phyloP scores from a whole-genome alignment of 2,888 invertebrate species.

The Periphyllus acericola region DNA sequence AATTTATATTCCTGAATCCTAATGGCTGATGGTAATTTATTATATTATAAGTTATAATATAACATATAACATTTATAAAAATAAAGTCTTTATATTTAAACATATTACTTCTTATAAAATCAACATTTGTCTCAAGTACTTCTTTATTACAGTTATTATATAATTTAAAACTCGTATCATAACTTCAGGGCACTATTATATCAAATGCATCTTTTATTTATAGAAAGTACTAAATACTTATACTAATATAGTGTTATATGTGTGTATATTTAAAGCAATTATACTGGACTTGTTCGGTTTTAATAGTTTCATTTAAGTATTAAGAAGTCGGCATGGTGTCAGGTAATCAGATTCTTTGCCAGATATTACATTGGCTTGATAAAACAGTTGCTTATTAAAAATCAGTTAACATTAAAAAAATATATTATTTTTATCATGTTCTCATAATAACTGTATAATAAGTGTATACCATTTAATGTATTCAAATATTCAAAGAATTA shows the following conservation, averaged over 20 bases:
- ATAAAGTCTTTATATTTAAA: neutral
- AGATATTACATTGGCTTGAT: neutral
- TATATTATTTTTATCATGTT: neutral
- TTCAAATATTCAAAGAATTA: too few species aligned
- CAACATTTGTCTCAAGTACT: constrained; percentile 11
- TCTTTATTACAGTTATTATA: constrained; percentile 15
- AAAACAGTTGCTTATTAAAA: neutral
- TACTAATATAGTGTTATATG: neutral
- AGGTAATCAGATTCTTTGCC: neutral
- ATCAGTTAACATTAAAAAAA: neutral
- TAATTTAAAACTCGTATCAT: constrained; percentile 25
- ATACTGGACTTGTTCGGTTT: neutral
- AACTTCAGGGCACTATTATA: constrained; percentile 25
- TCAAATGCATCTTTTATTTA: constrained; percentile 1
- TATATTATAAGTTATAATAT: too few species aligned
- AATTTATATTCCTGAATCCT: neutral
- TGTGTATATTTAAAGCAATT: neutral
- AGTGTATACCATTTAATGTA: too few species aligned
- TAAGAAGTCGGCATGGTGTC: neutral
- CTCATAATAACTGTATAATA: too few species aligned
- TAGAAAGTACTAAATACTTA: neutral
- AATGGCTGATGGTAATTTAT: too few species aligned
- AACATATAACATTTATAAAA: too few species aligned
- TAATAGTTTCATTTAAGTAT: constrained; percentile 10
- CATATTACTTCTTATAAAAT: constrained; percentile 15